Evolutionary conservation across 2,888 invertebrate genomes (phyloP).

Genomic region (Melipona bicolor): DNA sequence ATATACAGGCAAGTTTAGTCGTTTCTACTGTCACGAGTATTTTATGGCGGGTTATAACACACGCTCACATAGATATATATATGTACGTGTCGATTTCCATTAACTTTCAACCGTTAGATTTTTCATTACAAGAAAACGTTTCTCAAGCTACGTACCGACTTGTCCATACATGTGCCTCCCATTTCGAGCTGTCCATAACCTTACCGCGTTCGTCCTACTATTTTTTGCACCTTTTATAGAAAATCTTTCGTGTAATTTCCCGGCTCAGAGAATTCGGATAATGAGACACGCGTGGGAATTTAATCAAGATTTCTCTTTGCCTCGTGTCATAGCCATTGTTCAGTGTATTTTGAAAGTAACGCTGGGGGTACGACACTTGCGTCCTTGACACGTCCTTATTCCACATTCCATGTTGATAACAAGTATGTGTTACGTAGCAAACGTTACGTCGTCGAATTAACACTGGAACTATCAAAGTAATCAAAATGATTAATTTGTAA

Average conservation of each 20-base stretch:
- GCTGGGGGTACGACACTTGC: background rate
- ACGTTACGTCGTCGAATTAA: background rate
- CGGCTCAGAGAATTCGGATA: conserved; percentile 70
- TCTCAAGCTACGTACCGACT: conserved; percentile 11
- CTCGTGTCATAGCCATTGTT: conserved; percentile 39
- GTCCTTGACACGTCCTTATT: conserved; percentile 44
- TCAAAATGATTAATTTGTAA: too few species aligned
- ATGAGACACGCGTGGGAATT: conserved; percentile 78
- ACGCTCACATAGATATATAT: too few species aligned
- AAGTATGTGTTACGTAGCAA: conserved; percentile 5
- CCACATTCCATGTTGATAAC: conserved; percentile 9
- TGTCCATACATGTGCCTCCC: background rate
- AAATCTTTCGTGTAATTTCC: conserved; percentile 33
- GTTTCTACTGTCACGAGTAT: conserved; percentile 24
- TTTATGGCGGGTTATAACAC: conserved; percentile 3
- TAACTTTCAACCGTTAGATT: conserved; percentile 48
- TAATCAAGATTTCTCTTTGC: conserved; percentile 71
- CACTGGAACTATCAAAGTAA: too few species aligned
- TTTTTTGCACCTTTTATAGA: conserved; percentile 41
- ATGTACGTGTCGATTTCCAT: conserved; percentile 50
- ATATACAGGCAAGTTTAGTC: background rate
- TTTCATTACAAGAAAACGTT: conserved; percentile 70
- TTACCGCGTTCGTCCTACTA: conserved; percentile 31
- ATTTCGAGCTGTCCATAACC: background rate
- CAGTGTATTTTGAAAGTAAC: conserved; percentile 27